A percentile compares a stretch with the other conserved stretches of the same genome.
phyloP scores from a whole-genome alignment of 2,888 invertebrate species.

The Diogma glabrata region DNA sequence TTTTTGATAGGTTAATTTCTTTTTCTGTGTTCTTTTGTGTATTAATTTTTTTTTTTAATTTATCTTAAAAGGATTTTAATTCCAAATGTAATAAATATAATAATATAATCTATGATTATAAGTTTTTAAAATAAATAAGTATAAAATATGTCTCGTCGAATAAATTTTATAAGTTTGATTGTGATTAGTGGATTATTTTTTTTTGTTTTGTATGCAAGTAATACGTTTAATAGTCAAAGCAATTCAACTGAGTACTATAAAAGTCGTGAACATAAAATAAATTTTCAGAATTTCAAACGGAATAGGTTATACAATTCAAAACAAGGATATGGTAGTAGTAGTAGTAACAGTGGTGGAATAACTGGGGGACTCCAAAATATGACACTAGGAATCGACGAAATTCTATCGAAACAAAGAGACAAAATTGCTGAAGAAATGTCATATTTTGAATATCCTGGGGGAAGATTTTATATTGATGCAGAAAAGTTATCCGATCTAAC shows the following conservation, averaged over 20 bases:
- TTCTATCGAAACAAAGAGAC: constrained; percentile 44
- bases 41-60: neutral
- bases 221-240: constrained; percentile 28
- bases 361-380: constrained; percentile 22
- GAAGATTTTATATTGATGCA: constrained; percentile 40
- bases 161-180: constrained; percentile 36
- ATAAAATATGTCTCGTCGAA: constrained; percentile 32
- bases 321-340: neutral
- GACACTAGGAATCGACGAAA: constrained; percentile 42
- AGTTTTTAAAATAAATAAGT: too few species aligned
- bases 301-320: constrained; percentile 9
- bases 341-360: constrained; percentile 3
- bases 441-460: constrained; percentile 48
- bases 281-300: constrained; percentile 4
- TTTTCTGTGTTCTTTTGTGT: too few species aligned
- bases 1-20: too few species aligned
- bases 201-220: constrained; percentile 35
- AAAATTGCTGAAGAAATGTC: constrained; percentile 45
- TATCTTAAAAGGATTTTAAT: too few species aligned
- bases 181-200: constrained; percentile 35
- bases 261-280: constrained; percentile 1
- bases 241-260: constrained; percentile 19
- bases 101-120: too few species aligned
- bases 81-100: too few species aligned
- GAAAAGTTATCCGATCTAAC: constrained; percentile 54